Percentiles rank a stretch among this genome's conserved stretches.
These are phyloP conservation scores for Vipera latastei DNA, from an alignment of 2,797 vertebrate genomes.

Conservation along the genomic window DNA sequence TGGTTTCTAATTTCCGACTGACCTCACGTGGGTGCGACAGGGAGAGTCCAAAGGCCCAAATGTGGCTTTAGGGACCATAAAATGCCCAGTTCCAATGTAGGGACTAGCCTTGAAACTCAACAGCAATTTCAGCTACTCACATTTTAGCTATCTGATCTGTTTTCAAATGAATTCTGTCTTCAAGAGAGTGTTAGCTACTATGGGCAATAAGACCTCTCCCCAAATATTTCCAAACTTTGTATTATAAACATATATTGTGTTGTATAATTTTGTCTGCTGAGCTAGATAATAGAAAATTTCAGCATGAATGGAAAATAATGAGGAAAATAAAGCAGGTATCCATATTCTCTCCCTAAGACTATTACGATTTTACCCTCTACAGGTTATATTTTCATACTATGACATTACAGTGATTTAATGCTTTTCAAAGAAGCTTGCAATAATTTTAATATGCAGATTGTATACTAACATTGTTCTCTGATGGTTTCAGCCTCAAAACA, in stretches of 20 bases:
- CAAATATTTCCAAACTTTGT: background rate
- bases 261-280: background rate
- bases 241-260: background rate
- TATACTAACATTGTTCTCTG: background rate
- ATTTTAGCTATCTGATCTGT: background rate
- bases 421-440: background rate
- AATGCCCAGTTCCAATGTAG: background rate
- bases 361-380: background rate
- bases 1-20: background rate
- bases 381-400: background rate
- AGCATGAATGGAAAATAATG: background rate
- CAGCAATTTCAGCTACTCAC: background rate
- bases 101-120: background rate
- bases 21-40: background rate
- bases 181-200: background rate
- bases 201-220: background rate
- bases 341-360: background rate
- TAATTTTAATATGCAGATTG: background rate
- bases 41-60: background rate
- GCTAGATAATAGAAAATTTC: background rate
- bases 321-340: background rate
- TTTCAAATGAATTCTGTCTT: background rate
- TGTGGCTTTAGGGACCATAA: background rate
- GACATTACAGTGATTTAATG: background rate
- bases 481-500: background rate